These are phyloP conservation scores for Tipula confusa DNA, from an alignment of 2,888 invertebrate genomes.

Conservation along the genomic window DNA sequence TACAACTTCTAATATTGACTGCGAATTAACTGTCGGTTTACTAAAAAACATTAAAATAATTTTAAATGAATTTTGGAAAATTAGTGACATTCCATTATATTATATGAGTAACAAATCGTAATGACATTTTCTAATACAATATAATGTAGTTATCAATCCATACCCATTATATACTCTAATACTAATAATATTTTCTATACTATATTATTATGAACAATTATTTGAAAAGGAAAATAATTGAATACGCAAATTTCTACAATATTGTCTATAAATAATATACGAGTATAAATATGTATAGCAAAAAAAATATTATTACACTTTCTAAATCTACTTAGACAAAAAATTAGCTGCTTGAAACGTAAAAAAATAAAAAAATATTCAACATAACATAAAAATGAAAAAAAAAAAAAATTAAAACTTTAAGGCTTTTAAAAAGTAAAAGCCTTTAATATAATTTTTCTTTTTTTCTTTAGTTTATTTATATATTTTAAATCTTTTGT, in stretches of 20 bases:
- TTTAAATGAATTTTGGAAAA: background rate
- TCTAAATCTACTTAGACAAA: background rate
- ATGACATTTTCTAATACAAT: background rate
- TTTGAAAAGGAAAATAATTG: background rate
- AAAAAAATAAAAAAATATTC: background rate
- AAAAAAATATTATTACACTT: background rate
- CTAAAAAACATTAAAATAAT: too few species aligned
- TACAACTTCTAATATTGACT: too few species aligned
- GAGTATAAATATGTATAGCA: background rate
- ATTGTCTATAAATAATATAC: background rate
- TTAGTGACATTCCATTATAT: slow-evolving; percentile 4
- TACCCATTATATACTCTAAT: background rate
- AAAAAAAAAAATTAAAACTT: background rate
- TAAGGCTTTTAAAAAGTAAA: background rate
- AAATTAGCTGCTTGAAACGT: background rate
- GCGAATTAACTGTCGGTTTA: too few species aligned
- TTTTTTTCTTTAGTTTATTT: background rate
- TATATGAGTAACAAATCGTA: too few species aligned
- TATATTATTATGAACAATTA: background rate
- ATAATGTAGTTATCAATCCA: background rate
- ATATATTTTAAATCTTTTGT: background rate
- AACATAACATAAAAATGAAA: background rate
- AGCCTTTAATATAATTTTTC: background rate
- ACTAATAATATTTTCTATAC: background rate
- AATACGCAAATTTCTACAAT: background rate